phyloP scores from a whole-genome alignment of 37 sponge, comb jelly and placozoan genomes.

The Chondrosia reniformis region DNA sequence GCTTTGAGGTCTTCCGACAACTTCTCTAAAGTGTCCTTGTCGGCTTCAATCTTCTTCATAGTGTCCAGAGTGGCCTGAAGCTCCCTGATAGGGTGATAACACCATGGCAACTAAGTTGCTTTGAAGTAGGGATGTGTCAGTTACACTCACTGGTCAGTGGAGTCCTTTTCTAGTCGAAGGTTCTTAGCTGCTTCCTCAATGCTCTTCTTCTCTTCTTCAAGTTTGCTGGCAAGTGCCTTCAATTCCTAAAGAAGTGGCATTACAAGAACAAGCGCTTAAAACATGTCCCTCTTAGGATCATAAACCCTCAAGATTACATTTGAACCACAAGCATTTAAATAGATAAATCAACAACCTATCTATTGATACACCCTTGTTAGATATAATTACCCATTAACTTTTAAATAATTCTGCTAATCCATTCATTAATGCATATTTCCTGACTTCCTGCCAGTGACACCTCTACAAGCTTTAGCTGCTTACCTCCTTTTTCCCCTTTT shows the following conservation, averaged over 20 bases:
- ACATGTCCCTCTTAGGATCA: too few species aligned
- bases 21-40: conserved; percentile 44
- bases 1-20: conserved; percentile 38
- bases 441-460: too few species aligned
- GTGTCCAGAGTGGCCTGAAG: conserved; percentile 65
- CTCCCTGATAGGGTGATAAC: conserved; percentile 47
- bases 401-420: too few species aligned
- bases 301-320: too few species aligned
- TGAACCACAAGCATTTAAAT: too few species aligned
- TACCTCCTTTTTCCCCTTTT: conserved; percentile 80
- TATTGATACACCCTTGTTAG: too few species aligned
- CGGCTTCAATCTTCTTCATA: conserved; percentile 80
- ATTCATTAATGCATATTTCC: too few species aligned
- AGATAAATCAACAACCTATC: too few species aligned
- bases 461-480: background rate
- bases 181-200: conserved; percentile 70
- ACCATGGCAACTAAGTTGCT: background rate
- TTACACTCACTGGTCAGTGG: conserved; percentile 56
- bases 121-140: background rate
- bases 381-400: too few species aligned
- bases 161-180: conserved; percentile 74
- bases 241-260: conserved; percentile 48
- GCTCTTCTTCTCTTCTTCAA: conserved; percentile 69
- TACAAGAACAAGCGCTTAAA: too few species aligned
- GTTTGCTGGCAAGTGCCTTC: conserved; percentile 65